Conservation (phyloP, 2,113 vertebrate species). For the Gymnarchus niloticus region DNA sequence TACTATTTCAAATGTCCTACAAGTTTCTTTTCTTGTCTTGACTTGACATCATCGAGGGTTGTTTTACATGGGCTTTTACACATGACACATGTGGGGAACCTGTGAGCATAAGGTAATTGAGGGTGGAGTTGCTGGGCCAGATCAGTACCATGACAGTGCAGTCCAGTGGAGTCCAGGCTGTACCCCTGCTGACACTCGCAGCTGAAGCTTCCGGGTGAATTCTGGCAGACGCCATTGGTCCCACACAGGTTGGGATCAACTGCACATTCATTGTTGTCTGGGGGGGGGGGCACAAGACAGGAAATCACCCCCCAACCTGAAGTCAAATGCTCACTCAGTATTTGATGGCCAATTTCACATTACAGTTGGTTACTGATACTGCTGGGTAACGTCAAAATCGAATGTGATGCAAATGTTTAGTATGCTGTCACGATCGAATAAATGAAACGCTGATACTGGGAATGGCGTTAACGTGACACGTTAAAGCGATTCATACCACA, state of each 20-base stretch:
- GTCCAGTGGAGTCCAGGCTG: constrained; percentile 67
- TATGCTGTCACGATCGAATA: neutral
- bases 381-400: neutral
- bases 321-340: neutral
- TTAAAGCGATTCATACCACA: neutral
- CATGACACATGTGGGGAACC: neutral
- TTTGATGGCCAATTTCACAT: neutral
- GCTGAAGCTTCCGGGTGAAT: constrained; percentile 75
- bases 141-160: constrained; percentile 73
- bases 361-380: neutral
- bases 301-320: neutral
- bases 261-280: constrained; percentile 80
- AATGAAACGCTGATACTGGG: neutral
- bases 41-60: neutral
- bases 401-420: neutral
- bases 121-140: neutral
- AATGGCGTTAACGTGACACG: neutral
- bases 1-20: no score
- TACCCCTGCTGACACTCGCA: constrained; percentile 78
- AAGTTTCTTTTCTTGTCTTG: no score
- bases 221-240: constrained; percentile 71
- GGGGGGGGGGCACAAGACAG: neutral
- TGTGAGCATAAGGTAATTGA: neutral
- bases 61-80: no score
- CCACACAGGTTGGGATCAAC: constrained; percentile 68